A percentile compares a stretch with the other conserved stretches of the same genome.
These are phyloP conservation scores for Apodemia duryi DNA, from an alignment of 2,888 invertebrate genomes.

Conservation along the genomic window DNA sequence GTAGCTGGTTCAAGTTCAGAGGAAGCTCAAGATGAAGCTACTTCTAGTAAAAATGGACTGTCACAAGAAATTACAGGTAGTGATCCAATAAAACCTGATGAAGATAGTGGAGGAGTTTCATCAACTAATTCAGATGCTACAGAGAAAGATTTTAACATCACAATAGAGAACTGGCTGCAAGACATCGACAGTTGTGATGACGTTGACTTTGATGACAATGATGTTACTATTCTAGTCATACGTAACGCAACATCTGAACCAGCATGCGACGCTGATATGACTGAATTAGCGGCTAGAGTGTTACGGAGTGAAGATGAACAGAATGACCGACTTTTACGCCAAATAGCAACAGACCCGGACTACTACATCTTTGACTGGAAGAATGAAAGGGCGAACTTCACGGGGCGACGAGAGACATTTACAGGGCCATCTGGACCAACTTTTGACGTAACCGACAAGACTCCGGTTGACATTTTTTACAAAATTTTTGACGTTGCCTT, in stretches of 20 bases:
- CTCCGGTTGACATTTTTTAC: neutral
- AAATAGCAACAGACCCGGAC: conserved; percentile 21
- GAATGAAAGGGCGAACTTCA: conserved; percentile 25
- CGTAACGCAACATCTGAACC: neutral
- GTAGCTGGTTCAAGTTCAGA: conserved; percentile 63
- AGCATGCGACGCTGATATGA: conserved; percentile 4
- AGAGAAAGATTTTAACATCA: conserved; percentile 45
- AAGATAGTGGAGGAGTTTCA: conserved; percentile 70
- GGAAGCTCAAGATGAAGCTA: conserved; percentile 46
- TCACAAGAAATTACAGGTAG: conserved; percentile 32
- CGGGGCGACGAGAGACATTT: conserved; percentile 15
- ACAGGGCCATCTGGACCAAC: neutral
- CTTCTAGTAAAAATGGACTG: conserved; percentile 56
- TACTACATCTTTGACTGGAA: conserved; percentile 30
- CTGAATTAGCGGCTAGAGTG: neutral
- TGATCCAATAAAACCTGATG: conserved; percentile 45
- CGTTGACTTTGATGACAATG: too few relatives aligned
- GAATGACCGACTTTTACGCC: conserved; percentile 24
- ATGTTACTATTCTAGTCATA: too few relatives aligned
- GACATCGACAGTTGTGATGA: too few relatives aligned
- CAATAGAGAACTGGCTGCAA: too few relatives aligned
- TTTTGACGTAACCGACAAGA: neutral
- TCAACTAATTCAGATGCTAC: conserved; percentile 65
- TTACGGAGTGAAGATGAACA: conserved; percentile 1
- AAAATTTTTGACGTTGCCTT: neutral